Percentiles rank a stretch among this genome's conserved stretches.
Conservation (phyloP, 2,113 vertebrate genomes). For the Callopanchax toddi region DNA sequence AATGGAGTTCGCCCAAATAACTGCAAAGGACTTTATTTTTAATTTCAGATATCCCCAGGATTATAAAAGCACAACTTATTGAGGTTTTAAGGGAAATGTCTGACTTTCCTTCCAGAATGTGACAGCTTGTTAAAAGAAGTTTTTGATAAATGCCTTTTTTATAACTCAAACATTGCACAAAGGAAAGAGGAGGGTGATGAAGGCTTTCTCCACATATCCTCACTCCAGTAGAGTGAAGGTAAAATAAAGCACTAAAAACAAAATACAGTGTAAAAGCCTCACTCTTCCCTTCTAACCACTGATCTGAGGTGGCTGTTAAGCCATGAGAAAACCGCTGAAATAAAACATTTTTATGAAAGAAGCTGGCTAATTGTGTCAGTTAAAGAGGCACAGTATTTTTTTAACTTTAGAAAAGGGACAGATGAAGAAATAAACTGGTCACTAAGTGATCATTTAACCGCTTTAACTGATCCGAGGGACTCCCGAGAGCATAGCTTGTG, state of each 20-base stretch:
- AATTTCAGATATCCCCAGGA: slow-evolving; percentile 48
- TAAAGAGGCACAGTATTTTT: slow-evolving; percentile 74
- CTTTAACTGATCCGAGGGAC: slow-evolving; percentile 16
- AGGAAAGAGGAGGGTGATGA: slow-evolving; percentile 30
- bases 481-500: slow-evolving; percentile 42
- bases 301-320: slow-evolving; percentile 46
- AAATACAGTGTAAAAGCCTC: slow-evolving; percentile 37
- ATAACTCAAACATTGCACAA: slow-evolving; percentile 65
- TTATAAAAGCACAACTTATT: slow-evolving; percentile 43
- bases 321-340: slow-evolving; percentile 33
- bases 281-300: slow-evolving; percentile 35
- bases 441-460: slow-evolving; percentile 32
- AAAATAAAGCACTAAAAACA: slow-evolving; percentile 11
- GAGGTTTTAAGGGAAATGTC: slow-evolving; percentile 33
- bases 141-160: slow-evolving; percentile 61
- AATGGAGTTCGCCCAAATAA: slow-evolving; percentile 50
- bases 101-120: slow-evolving; percentile 33
- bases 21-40: slow-evolving; percentile 30
- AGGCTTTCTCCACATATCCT: slow-evolving; percentile 31
- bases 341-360: slow-evolving; percentile 38
- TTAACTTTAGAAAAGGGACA: slow-evolving; percentile 28
- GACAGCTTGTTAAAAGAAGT: slow-evolving; percentile 43
- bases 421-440: slow-evolving; percentile 13
- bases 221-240: slow-evolving; percentile 20
- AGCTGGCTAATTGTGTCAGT: slow-evolving; percentile 42